Conservation (phyloP, 2,113 vertebrate species). For the Microtus ochrogaster region DNA sequence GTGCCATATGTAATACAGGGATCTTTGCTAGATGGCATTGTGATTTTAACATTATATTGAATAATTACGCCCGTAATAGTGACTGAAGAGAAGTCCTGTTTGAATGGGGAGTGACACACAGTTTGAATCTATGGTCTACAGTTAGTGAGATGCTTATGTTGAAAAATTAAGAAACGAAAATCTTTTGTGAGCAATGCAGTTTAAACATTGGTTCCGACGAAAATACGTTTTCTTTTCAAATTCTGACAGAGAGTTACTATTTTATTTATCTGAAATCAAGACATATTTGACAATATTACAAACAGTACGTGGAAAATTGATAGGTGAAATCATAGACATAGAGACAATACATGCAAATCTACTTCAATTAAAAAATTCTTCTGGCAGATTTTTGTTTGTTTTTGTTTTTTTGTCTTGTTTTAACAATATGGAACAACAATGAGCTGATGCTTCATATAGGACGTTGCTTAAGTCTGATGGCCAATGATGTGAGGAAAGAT, state of each 20-base stretch:
- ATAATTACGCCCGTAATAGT: not conserved
- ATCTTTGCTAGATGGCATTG: not conserved
- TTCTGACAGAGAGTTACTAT: not conserved
- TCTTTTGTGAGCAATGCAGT: not conserved
- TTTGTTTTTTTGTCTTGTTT: slow-evolving; percentile 40
- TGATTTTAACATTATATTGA: slow-evolving; percentile 44
- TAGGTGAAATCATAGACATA: slow-evolving; percentile 47
- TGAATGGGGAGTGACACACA: not conserved
- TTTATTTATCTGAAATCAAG: slow-evolving; percentile 56
- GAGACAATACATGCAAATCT: slow-evolving; percentile 42
- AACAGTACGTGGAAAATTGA: slow-evolving; percentile 51
- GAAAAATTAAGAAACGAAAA: slow-evolving; percentile 50
- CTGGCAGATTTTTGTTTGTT: slow-evolving; percentile 19
- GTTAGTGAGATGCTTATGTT: not conserved
- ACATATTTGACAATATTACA: slow-evolving; percentile 42
- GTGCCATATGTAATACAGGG: not conserved
- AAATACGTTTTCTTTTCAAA: slow-evolving; percentile 27
- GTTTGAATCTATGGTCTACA: not conserved
- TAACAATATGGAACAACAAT: slow-evolving; percentile 75
- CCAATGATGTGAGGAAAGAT: slow-evolving; percentile 77
- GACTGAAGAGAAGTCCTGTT: not conserved
- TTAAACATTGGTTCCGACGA: not conserved
- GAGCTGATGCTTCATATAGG: slow-evolving; percentile 72
- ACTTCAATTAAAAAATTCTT: slow-evolving; percentile 63
- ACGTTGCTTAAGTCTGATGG: slow-evolving; percentile 59